phyloP scores from a whole-genome alignment of 2,797 vertebrate species.

The Anolis apletophallus region DNA sequence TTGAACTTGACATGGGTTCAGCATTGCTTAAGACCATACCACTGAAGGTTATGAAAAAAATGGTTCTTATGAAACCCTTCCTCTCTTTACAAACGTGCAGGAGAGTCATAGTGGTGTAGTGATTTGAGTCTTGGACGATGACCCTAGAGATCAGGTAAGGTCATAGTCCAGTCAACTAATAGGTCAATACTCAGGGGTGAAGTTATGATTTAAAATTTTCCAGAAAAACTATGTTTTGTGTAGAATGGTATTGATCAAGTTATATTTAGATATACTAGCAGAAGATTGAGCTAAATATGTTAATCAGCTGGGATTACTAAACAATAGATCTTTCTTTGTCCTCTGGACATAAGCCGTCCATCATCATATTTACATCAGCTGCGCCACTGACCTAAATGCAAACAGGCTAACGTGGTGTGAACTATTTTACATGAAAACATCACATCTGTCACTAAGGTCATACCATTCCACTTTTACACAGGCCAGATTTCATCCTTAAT shows the following conservation, averaged over 20 bases:
- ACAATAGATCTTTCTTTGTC: not conserved
- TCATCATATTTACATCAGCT: not conserved
- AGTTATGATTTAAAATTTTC: no score
- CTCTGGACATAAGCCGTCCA: not conserved
- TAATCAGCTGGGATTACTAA: conserved; percentile 9
- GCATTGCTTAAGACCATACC: not conserved
- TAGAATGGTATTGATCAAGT: not conserved
- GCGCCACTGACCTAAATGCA: conserved; percentile 12
- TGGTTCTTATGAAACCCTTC: no score
- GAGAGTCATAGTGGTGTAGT: no score
- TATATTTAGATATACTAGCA: not conserved
- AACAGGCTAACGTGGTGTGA: not conserved
- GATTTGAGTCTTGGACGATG: no score
- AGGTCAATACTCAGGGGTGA: no score
- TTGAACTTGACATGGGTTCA: not conserved
- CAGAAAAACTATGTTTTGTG: no score
- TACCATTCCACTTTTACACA: not conserved
- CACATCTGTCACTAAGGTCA: not conserved
- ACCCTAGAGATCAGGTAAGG: no score
- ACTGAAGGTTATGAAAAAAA: not conserved
- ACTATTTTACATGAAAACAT: not conserved
- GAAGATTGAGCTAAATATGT: conserved; percentile 14
- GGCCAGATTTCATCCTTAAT: not conserved
- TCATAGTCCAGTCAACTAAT: no score
- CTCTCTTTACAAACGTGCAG: no score